Evolutionary conservation across 2,113 vertebrate genomes (phyloP).

Genomic region (Pipra filicauda): DNA sequence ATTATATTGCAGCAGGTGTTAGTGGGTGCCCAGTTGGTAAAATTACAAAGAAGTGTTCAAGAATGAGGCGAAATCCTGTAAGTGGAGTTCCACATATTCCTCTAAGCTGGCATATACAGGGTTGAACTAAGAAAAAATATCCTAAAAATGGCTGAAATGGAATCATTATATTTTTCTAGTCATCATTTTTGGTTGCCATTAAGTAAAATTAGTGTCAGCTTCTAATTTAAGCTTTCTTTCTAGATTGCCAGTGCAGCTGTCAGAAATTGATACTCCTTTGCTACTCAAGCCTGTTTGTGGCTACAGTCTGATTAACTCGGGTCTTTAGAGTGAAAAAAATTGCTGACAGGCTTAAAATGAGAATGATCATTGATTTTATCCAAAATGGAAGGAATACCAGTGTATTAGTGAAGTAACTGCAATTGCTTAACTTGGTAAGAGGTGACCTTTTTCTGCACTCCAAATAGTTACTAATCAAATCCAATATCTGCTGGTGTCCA

Average conservation of each 20-base stretch:
- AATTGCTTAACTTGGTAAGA: not conserved
- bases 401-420: not conserved
- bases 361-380: not conserved
- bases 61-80: not conserved
- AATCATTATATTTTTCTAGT: not conserved
- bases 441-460: not conserved
- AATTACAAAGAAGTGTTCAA: not conserved
- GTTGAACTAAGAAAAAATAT: not conserved
- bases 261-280: not conserved
- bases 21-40: not conserved
- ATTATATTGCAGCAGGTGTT: not conserved
- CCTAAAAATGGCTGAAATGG: not conserved
- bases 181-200: not conserved
- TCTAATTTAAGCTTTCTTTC: not conserved
- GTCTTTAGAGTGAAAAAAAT: slow-evolving; percentile 19
- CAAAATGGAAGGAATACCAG: not conserved
- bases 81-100: not conserved
- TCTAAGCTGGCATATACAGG: not conserved
- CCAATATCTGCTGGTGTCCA: not conserved
- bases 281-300: slow-evolving; percentile 11
- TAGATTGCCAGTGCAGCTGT: not conserved
- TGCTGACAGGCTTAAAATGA: not conserved
- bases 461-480: not conserved
- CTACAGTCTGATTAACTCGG: slow-evolving; percentile 17
- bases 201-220: not conserved